phyloP scores from a whole-genome alignment of 2,888 invertebrate species.

The Hedya salicella region DNA sequence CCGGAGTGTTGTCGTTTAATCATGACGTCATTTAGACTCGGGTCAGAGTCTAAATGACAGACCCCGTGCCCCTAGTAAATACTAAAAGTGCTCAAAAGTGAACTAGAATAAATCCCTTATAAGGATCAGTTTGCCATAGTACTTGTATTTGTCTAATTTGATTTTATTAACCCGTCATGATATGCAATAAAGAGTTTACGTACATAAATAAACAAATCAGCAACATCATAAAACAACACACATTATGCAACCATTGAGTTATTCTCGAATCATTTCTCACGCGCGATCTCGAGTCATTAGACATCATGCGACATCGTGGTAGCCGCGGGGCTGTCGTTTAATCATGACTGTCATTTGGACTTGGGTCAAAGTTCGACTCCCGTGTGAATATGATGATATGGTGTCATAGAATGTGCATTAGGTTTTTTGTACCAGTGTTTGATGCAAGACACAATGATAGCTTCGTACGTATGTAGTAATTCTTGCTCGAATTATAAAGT shows the following conservation, averaged over 20 bases:
- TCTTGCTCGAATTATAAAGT: no score
- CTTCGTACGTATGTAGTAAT: no score
- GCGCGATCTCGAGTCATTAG: constrained; percentile 31
- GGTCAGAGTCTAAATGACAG: no score
- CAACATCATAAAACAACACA: constrained; percentile 6
- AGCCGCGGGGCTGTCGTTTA: constrained; percentile 35
- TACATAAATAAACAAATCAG: neutral
- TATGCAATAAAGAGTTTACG: no score
- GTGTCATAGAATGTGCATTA: constrained; percentile 2
- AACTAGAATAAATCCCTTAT: no score
- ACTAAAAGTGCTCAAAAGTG: no score
- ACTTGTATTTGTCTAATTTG: no score
- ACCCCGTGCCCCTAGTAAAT: no score
- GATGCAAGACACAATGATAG: neutral
- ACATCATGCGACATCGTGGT: constrained; percentile 39
- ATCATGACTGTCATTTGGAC: constrained; percentile 37
- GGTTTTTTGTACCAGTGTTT: constrained; percentile 12
- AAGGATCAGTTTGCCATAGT: no score
- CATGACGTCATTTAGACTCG: no score
- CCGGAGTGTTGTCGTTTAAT: no score
- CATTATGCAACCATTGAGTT: constrained; percentile 31
- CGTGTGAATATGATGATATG: constrained; percentile 33
- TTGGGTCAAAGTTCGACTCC: constrained; percentile 36
- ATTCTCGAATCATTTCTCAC: constrained; percentile 40
- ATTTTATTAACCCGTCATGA: no score